phyloP scores from a whole-genome alignment of 2,797 vertebrate genomes.

The Enteromius anoplus region DNA sequence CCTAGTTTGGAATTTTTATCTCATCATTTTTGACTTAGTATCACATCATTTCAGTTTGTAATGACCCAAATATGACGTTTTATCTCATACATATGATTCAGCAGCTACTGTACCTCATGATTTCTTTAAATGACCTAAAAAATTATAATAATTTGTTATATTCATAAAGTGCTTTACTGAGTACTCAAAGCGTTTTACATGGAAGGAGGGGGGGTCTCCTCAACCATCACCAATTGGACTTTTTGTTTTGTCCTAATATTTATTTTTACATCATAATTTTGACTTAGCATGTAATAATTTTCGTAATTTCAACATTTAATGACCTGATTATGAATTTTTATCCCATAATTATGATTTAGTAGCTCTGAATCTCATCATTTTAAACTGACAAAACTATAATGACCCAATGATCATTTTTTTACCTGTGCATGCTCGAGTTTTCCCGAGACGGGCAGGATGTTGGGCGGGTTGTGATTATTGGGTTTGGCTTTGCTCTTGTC shows the following conservation, averaged over 20 bases:
- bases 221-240: too few relatives aligned
- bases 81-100: neutral
- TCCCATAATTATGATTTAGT: neutral
- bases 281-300: neutral
- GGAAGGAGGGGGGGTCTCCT: too few relatives aligned
- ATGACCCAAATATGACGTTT: neutral
- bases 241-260: neutral
- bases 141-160: too few relatives aligned
- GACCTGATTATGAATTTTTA: neutral
- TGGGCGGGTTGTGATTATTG: conserved; percentile 74
- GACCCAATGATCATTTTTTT: too few relatives aligned
- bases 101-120: neutral
- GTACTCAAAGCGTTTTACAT: too few relatives aligned
- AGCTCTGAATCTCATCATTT: too few relatives aligned
- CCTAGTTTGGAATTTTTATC: too few relatives aligned
- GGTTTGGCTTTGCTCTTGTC: conserved; percentile 65
- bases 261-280: neutral
- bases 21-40: too few relatives aligned
- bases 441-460: conserved; percentile 84
- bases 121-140: neutral
- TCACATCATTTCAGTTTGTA: neutral
- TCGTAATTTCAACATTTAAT: neutral
- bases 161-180: too few relatives aligned
- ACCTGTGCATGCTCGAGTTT: conserved; percentile 83
- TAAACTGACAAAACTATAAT: too few relatives aligned